Base-by-base conservation (phyloP, 2,888 invertebrate genomes). In the Ophion ellenae region DNA sequence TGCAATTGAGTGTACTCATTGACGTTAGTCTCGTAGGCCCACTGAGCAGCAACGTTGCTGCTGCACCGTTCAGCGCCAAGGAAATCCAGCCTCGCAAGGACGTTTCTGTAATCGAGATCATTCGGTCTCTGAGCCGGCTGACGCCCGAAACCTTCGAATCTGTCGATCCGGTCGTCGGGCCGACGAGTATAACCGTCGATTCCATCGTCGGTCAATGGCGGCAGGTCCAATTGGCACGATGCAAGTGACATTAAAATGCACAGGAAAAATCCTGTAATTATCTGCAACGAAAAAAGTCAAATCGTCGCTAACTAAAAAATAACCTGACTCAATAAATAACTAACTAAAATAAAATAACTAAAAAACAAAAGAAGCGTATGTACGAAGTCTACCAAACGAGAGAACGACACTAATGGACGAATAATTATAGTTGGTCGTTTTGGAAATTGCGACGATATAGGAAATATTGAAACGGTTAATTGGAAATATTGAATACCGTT, bases 1-100 rank as follows among this genome's bases (percentile, higher is more conserved):
- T 97, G 96, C 89, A 97, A 95, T 94, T 98, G 98, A 0, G 97
- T 97, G 70, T 95, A 96, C 93, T 97, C 97, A 94, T 97, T 97
- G 61, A 98, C 97, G 91, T 98, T 97, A 5, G 98, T 98, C 94
- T 98, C 98, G 91, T 97, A 98, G 93, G 97, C 96, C 98, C 98
- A 98, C 92, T 98, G 98, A 0, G 97, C 97, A 0, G 96, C 97
- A n/a, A 98, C 98, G 93, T 98, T 98, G 75, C 96, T 96, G 0
- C 97, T 97, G 91, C 98, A 98, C 93, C 97, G 97, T 92, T 97
- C 96, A 0, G 97, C 96, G 11, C 97, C 96, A 90, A 97, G 96
- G 47, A 96, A 95, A 92, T 98, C 98, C 40, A 97, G 95, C 85
- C 96, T 96, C 66, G 96, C 95, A 87, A 98, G 92, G 59, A 94